Conservation (phyloP, 2,797 vertebrate species). For the Nyctalus aviator region DNA sequence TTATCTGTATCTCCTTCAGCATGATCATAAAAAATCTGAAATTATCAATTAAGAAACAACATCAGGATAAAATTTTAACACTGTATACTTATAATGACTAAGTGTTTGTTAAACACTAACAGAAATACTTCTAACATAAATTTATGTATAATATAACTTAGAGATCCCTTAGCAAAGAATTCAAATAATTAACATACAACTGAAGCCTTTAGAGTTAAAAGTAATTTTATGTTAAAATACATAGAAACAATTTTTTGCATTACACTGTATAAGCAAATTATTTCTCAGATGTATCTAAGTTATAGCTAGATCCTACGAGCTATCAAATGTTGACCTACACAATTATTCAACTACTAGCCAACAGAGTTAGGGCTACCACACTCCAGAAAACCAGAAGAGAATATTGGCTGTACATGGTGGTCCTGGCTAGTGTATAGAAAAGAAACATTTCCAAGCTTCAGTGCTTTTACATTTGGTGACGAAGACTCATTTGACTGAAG, state of each 20-base stretch:
- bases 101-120: slow-evolving; percentile 39
- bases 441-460: slow-evolving; percentile 18
- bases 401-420: not conserved
- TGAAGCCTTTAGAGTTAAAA: slow-evolving; percentile 48
- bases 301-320: slow-evolving; percentile 5
- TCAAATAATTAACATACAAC: slow-evolving; percentile 23
- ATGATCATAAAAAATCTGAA: slow-evolving; percentile 78
- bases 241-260: slow-evolving; percentile 1
- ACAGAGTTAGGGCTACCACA: not conserved
- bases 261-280: slow-evolving; percentile 5
- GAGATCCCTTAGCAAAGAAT: slow-evolving; percentile 50
- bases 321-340: slow-evolving; percentile 32
- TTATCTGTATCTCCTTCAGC: slow-evolving; percentile 73
- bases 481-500: not conserved
- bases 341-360: slow-evolving; percentile 24
- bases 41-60: slow-evolving; percentile 66
- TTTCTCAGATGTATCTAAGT: slow-evolving; percentile 42
- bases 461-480: not conserved
- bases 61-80: slow-evolving; percentile 45
- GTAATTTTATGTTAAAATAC: slow-evolving; percentile 47
- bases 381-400: slow-evolving; percentile 22
- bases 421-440: not conserved
- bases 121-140: slow-evolving; percentile 63
- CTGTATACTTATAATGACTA: slow-evolving; percentile 1
- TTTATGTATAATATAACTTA: slow-evolving; percentile 34